phyloP scores from a whole-genome alignment of 2,113 vertebrate species.

The Mionectes macconnelli region DNA sequence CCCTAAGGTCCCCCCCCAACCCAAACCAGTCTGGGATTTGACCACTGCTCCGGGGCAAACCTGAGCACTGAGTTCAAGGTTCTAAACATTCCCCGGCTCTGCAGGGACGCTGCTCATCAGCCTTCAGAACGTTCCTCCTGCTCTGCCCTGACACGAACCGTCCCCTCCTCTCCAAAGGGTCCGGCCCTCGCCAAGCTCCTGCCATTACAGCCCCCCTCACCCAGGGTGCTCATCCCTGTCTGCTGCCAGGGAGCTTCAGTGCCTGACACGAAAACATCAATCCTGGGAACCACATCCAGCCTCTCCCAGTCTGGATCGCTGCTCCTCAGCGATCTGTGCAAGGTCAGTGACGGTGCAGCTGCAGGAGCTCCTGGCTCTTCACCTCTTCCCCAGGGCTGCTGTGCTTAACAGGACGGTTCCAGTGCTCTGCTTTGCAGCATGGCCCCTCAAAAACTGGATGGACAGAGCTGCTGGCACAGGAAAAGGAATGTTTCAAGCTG shows the following conservation, averaged over 20 bases:
- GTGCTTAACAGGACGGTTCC: accelerated
- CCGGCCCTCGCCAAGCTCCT: background rate
- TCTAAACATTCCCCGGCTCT: background rate
- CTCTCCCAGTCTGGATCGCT: background rate
- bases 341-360: background rate
- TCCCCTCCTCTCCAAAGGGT: background rate
- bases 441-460: background rate
- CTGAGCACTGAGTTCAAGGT: background rate
- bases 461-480: background rate
- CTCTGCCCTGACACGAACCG: background rate
- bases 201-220: accelerated
- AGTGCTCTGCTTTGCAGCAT: background rate
- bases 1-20: background rate
- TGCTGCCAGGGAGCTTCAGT: background rate
- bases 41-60: background rate
- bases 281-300: accelerated
- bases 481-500: background rate
- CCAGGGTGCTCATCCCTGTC: accelerated
- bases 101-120: accelerated
- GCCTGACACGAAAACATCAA: background rate
- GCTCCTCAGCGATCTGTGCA: accelerated
- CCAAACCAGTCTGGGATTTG: background rate
- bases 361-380: background rate
- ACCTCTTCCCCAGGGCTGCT: too few relatives aligned
- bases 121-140: background rate